Base-by-base conservation (phyloP, 30 jellyfish, hydroid and myxozoan species). In the Aurelia aurita region DNA sequence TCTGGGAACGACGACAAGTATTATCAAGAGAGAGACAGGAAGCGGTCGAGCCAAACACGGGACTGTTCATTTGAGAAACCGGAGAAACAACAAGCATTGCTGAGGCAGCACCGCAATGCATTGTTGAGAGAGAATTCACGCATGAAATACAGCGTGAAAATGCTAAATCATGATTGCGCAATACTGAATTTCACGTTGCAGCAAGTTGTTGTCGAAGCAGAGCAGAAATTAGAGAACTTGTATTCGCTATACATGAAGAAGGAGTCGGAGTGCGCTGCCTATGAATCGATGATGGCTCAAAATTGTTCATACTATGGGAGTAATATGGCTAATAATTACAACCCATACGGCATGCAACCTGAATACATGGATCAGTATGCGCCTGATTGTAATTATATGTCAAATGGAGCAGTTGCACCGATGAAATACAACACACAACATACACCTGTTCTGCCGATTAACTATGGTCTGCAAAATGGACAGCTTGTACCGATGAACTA, bases 41-140 rank as follows among this genome's bases (percentile, higher is more conserved):
- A 65, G 69, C 60, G 72, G 21, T 28, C 63, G 16, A 25, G 32
- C 69, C 51, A 62, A 43, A 65, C 58, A 43, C 15, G 72, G 2
- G 84, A 77, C 14, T 34, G 32, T 55, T 74, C 82, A 14, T n/a
- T 80, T 23, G 87, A 27, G 16, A 61, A 73, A 25, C 81, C 90
- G 44, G 98, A 91, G 69, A 86, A 74, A 69, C 96, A 91, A 74
- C 75, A 81, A 66, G 86, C 79, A 11, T 87, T 82, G 18, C 46
- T 91, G 26, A 87, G 98, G 25, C 98, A 85, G 77, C 98, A 91
- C 72, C 92, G 98, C 12, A 91, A 91, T 54, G 76, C 96, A 5
- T 70, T 91, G 62, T 47, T 91, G 26, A 80, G 98, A 72, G 96
- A 91, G 43, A 91, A 91, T 46, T 75, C 98, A 19, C 89, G 86